These are phyloP conservation scores for Drosophila mayaguana DNA, from an alignment of 2,888 invertebrate genomes.

Conservation along the genomic window DNA sequence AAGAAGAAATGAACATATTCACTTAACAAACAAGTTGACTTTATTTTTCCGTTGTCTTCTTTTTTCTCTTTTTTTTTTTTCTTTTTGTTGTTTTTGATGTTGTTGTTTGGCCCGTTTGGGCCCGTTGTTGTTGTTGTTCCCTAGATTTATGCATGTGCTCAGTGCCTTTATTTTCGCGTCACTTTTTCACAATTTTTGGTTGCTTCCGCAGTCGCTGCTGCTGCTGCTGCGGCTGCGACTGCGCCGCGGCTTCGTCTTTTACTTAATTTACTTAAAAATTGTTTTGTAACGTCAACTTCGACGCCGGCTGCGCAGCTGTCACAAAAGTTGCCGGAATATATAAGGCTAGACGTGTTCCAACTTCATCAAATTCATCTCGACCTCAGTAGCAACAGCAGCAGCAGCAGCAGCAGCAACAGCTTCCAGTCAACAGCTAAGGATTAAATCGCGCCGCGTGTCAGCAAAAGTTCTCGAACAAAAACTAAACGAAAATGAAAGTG, in stretches of 20 bases:
- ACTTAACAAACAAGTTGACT: slow-evolving; percentile 82
- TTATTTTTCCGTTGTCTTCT: slow-evolving; percentile 57
- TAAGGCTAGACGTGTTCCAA: slow-evolving; percentile 82
- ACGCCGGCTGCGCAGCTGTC: slow-evolving; percentile 52
- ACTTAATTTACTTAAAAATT: slow-evolving; percentile 73
- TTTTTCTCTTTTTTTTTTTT: slow-evolving; percentile 7
- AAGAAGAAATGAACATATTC: slow-evolving; percentile 72
- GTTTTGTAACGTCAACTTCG: slow-evolving; percentile 75
- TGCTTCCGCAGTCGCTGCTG: slow-evolving; percentile 67
- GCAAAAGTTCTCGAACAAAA: slow-evolving; percentile 3
- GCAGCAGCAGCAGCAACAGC: slow-evolving; percentile 25
- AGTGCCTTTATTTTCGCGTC: slow-evolving; percentile 61
- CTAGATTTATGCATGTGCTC: slow-evolving; percentile 67
- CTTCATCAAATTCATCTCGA: slow-evolving; percentile 84
- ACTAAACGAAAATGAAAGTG: slow-evolving; percentile 83
- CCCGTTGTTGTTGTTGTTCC: slow-evolving; percentile 38
- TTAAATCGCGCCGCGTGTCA: slow-evolving; percentile 59
- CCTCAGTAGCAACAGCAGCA: slow-evolving; percentile 69
- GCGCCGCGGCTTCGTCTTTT: slow-evolving; percentile 51
- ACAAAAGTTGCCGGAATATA: slow-evolving; percentile 80
- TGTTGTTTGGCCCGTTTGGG: slow-evolving; percentile 63
- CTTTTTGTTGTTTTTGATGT: slow-evolving; percentile 41
- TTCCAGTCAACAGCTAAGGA: slow-evolving; percentile 54
- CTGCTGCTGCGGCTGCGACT: slow-evolving; percentile 25
- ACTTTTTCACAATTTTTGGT: slow-evolving; percentile 49